phyloP scores from a whole-genome alignment of 2,888 invertebrate genomes.

The Leptarthrus brevirostris region DNA sequence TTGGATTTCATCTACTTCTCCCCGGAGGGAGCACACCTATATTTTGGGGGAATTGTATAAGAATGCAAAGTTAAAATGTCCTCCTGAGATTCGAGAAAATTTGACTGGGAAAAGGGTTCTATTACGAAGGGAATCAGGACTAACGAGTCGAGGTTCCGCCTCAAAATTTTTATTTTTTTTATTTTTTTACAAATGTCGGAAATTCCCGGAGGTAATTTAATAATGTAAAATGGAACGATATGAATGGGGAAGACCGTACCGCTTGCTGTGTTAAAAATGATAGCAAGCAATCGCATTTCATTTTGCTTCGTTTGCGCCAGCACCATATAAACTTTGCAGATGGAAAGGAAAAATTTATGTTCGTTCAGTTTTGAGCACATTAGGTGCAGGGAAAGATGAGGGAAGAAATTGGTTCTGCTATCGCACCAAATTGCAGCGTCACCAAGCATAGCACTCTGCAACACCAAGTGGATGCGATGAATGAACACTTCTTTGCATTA shows the following conservation, averaged over 20 bases:
- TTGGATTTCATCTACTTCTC: background rate
- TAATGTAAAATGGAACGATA: slow-evolving; percentile 40
- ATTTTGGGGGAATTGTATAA: slow-evolving; percentile 4
- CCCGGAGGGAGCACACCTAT: background rate
- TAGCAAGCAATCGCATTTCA: slow-evolving; percentile 28
- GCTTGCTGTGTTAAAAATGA: background rate
- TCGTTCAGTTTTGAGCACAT: slow-evolving; percentile 23
- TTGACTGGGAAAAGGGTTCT: slow-evolving; percentile 14
- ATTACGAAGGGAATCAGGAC: slow-evolving; percentile 13
- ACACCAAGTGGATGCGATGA: background rate
- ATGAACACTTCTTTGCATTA: background rate
- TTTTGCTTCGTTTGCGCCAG: background rate
- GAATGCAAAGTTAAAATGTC: slow-evolving; percentile 36
- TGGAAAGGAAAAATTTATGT: slow-evolving; percentile 13
- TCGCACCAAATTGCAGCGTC: background rate
- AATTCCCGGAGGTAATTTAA: slow-evolving; percentile 44
- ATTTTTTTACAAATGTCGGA: slow-evolving; percentile 10
- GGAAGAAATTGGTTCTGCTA: slow-evolving; percentile 9
- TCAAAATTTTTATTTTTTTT: background rate
- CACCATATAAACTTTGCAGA: background rate
- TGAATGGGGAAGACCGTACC: slow-evolving; percentile 14
- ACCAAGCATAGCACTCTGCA: background rate
- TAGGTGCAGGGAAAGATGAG: background rate
- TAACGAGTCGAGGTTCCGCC: slow-evolving; percentile 30
- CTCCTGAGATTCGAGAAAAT: slow-evolving; percentile 35